These are phyloP conservation scores for Adelges cooleyi DNA, from an alignment of 1,140 invertebrate genomes.

Conservation along the genomic window DNA sequence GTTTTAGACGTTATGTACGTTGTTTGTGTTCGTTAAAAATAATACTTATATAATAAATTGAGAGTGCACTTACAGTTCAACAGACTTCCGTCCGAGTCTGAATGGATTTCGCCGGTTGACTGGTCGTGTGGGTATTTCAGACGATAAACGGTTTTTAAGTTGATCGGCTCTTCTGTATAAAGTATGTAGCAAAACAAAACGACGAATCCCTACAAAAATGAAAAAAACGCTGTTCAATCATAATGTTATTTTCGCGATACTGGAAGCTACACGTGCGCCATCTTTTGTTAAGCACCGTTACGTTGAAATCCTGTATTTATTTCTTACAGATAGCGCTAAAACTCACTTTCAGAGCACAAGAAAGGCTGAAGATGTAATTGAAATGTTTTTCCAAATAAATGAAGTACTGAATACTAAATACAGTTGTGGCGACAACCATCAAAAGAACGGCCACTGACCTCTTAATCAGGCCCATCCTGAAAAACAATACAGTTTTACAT, in stretches of 20 bases:
- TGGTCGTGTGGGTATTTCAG: background rate
- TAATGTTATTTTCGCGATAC: too few relatives aligned
- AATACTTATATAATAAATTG: too few relatives aligned
- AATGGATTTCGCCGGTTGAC: background rate
- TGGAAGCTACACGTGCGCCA: too few relatives aligned
- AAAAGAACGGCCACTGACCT: background rate
- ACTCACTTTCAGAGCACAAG: conserved; percentile 5
- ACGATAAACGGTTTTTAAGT: background rate
- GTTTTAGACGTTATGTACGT: too few relatives aligned
- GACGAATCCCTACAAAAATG: conserved; percentile 14
- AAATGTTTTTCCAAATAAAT: background rate
- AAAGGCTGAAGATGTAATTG: conserved; percentile 1
- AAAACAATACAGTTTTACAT: background rate
- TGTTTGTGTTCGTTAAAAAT: too few relatives aligned
- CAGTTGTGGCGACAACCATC: background rate
- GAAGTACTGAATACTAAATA: conserved; percentile 10
- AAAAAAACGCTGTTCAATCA: too few relatives aligned
- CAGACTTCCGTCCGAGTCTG: background rate
- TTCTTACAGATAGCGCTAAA: background rate
- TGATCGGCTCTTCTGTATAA: conserved; percentile 2
- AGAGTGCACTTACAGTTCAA: conserved; percentile 15
- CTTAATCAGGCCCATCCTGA: conserved; percentile 6
- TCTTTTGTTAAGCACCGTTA: too few relatives aligned
- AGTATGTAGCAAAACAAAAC: conserved; percentile 5
- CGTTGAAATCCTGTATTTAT: too few relatives aligned